These are phyloP conservation scores for Agrotis segetum DNA, from an alignment of 2,888 invertebrate genomes.

Conservation along the genomic window DNA sequence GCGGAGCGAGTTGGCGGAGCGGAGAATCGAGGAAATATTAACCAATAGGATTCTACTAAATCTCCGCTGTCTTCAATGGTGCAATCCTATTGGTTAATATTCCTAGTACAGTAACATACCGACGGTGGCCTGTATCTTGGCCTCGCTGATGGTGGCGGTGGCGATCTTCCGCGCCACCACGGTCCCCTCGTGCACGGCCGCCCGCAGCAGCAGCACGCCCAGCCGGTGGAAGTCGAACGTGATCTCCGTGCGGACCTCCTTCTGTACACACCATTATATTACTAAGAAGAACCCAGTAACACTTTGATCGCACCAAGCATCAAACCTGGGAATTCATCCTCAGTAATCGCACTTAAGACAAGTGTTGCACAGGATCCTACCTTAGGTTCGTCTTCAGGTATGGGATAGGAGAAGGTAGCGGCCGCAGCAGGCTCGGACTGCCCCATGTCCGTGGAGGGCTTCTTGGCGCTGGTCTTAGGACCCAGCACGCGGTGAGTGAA, in stretches of 20 bases:
- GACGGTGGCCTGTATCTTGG: constrained; percentile 96
- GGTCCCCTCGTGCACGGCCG: constrained; percentile 93
- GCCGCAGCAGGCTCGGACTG: constrained; percentile 63
- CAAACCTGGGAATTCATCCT: too few relatives aligned
- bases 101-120: constrained; percentile 84
- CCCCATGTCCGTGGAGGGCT: constrained; percentile 67
- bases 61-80: too few relatives aligned
- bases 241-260: constrained; percentile 93
- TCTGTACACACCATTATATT: constrained; percentile 43
- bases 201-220: constrained; percentile 96
- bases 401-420: constrained; percentile 58
- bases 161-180: constrained; percentile 96
- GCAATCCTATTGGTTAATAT: too few relatives aligned
- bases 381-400: constrained; percentile 66
- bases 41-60: too few relatives aligned
- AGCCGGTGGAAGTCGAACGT: constrained; percentile 98
- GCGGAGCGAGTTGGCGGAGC: too few relatives aligned
- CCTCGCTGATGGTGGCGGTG: constrained; percentile 97
- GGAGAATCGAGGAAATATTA: too few relatives aligned
- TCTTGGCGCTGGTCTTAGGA: constrained; percentile 68
- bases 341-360: neutral
- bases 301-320: too few relatives aligned
- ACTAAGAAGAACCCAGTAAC: neutral
- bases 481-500: constrained; percentile 94
- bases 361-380: constrained; percentile 58